Base-by-base conservation (phyloP, 2,113 vertebrate genomes). In the Athene noctua region DNA sequence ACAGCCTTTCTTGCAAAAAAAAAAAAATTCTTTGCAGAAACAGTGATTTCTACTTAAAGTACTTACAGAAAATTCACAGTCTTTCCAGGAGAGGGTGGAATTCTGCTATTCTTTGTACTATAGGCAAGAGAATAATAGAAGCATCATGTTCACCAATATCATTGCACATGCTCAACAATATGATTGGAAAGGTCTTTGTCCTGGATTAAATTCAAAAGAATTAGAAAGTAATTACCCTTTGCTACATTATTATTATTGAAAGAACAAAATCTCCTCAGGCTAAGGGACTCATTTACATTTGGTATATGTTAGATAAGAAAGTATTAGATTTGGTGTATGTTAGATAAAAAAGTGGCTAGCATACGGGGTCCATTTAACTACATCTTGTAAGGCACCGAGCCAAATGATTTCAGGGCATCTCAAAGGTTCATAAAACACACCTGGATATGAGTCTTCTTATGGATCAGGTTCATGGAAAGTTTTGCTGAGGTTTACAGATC, bases 391-490 rank as follows among this genome's bases (percentile, higher is more conserved):
- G 95, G 93, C 89, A 87, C 23, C 1, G 7, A 55, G 96, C 96
- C 94, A 97, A 86, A 95, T 96, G 92, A 95, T 96, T 88, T 90
- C 94, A 95, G 92, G 89, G 89, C 95, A 95, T 80, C 94, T 94
- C 78, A 86, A 63, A 91, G 90, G 80, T 87, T 95, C 95, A 85
- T 80, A 75, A 93, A 97, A 82, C 95, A 95, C 97, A 96, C 94
- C 94, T 97, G 97, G 95, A 92, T 95, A 81, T 86, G 94, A 95
- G 59, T 97, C 94, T 95, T 84, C 94, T 85, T 4, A 82, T 89
- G 95, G 95, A 97, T 91, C 89, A 92, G 95, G 95, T 97, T 97
- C 95, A 97, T 82, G 95, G 96, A 97, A 97, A 95, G 95, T 97
- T 97, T 96, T 92, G 91, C 94, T 95, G 97, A 96, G 89, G 83